These are phyloP conservation scores for Macquaria ambigua DNA, from an alignment of 2,113 vertebrate genomes.

Conservation along the genomic window DNA sequence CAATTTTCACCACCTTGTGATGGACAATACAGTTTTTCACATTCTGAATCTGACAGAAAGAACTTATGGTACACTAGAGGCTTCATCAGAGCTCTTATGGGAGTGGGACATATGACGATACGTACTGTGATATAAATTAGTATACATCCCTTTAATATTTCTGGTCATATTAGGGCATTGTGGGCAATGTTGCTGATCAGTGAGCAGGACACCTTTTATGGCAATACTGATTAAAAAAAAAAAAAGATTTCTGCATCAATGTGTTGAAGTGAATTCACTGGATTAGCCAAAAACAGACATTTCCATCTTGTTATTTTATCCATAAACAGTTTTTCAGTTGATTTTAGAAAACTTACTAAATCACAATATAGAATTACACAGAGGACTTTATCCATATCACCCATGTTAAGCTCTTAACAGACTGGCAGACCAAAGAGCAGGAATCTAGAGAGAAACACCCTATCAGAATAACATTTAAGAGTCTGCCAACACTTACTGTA, in stretches of 20 bases:
- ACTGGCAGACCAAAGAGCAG: no score
- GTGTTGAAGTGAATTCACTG: no score
- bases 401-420: no score
- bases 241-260: not conserved
- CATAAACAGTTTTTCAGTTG: no score
- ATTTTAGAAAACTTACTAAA: no score
- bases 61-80: not conserved
- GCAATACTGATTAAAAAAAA: not conserved
- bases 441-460: not conserved
- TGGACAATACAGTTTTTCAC: not conserved
- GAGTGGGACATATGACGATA: not conserved
- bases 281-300: no score
- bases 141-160: not conserved
- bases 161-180: not conserved
- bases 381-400: no score
- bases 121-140: not conserved
- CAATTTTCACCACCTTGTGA: not conserved
- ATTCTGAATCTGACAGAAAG: not conserved
- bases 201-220: not conserved
- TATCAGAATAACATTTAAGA: not conserved
- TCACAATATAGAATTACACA: no score
- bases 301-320: no score
- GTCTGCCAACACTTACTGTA: not conserved
- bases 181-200: not conserved
- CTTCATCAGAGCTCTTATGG: not conserved